These are phyloP conservation scores for Hyperopisus bebe DNA, from an alignment of 2,113 vertebrate genomes.

Conservation along the genomic window DNA sequence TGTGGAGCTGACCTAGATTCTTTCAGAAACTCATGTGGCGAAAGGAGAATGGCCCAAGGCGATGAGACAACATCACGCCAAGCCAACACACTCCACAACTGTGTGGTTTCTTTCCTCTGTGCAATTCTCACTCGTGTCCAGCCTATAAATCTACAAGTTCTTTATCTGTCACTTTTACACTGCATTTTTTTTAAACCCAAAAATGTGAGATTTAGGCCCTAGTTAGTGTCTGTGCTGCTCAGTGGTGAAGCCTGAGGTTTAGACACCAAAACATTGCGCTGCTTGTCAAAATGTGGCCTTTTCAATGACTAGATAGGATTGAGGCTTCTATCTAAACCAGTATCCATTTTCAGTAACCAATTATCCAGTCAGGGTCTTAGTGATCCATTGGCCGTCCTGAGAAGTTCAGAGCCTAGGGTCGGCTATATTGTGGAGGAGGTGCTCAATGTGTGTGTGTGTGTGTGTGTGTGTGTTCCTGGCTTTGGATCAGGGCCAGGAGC, in stretches of 20 bases:
- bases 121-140: not conserved
- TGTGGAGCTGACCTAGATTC: conserved; percentile 49
- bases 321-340: not conserved
- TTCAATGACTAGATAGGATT: not conserved
- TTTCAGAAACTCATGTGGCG: not conserved
- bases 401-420: not conserved
- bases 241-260: not conserved
- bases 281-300: not conserved
- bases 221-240: not conserved
- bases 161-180: not conserved
- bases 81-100: not conserved
- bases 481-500: not conserved
- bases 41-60: not conserved
- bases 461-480: not conserved
- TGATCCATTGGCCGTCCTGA: not conserved
- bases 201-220: not conserved
- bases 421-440: not conserved
- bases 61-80: not conserved
- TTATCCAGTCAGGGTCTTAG: not conserved
- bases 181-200: not conserved
- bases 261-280: not conserved
- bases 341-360: conserved; percentile 1
- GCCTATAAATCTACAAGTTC: not conserved
- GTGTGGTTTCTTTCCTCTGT: not conserved
- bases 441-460: not conserved